phyloP scores from a whole-genome alignment of 2,797 vertebrate species.

The Perodicticus potto region DNA sequence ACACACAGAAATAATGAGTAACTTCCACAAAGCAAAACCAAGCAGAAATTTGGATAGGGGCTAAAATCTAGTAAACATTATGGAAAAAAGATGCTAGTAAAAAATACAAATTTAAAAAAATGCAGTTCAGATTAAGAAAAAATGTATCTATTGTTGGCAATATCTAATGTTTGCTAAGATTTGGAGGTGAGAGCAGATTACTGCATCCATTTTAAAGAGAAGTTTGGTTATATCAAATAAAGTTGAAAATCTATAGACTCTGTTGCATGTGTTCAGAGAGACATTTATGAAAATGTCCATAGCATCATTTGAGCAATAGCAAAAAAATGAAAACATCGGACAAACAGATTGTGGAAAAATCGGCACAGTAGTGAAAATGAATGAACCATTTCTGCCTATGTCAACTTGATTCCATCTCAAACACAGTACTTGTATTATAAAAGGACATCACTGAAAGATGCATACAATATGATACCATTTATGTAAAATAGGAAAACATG shows the following conservation, averaged over 20 bases:
- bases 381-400: background rate
- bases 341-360: background rate
- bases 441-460: background rate
- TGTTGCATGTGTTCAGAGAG: background rate
- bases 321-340: background rate
- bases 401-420: background rate
- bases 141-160: background rate
- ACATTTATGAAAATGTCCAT: background rate
- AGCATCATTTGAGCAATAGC: background rate
- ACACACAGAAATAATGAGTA: background rate
- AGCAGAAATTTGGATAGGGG: background rate
- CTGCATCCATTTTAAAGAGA: background rate
- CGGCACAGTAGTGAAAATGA: background rate
- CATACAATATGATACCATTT: background rate
- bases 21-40: background rate
- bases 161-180: background rate
- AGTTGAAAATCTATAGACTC: background rate
- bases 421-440: background rate
- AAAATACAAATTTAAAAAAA: conserved; percentile 2
- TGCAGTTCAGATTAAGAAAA: background rate
- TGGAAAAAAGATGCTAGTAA: background rate
- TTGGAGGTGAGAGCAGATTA: background rate
- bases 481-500: background rate
- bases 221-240: background rate
- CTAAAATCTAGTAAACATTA: background rate